A percentile compares a stretch with the other conserved stretches of the same genome.
phyloP scores from a whole-genome alignment of 2,888 invertebrate species.

The Caenorhabditis zanzibari region DNA sequence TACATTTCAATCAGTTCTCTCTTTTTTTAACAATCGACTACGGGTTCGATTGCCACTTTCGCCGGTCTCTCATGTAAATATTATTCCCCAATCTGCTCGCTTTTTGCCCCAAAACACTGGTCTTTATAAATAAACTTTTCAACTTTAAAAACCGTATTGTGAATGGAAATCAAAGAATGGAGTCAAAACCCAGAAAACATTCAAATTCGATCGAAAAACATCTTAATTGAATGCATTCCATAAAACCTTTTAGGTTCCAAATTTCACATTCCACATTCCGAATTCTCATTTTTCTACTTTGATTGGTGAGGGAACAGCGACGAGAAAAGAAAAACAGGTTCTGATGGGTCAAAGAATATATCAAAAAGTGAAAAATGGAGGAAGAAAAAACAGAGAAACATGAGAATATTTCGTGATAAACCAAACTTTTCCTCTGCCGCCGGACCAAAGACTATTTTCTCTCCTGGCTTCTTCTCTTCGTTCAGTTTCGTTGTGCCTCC shows the following conservation, averaged over 20 bases:
- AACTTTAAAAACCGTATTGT: not conserved
- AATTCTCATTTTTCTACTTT: conserved; percentile 34
- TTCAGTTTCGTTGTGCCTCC: conserved; percentile 29
- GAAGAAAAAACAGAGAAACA: conserved; percentile 1
- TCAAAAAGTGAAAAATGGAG: conserved; percentile 34
- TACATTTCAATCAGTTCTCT: conserved; percentile 2
- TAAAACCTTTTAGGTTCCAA: not conserved
- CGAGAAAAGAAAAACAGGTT: conserved; percentile 24
- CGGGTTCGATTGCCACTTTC: conserved; percentile 56
- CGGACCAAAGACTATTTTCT: conserved; percentile 35
- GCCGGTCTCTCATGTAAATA: conserved; percentile 54
- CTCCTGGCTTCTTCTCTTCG: conserved; percentile 4
- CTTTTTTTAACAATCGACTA: conserved; percentile 50
- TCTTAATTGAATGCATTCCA: conserved; percentile 2
- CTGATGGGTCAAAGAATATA: conserved; percentile 36
- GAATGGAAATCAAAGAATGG: not conserved
- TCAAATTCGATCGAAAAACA: not conserved
- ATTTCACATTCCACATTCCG: conserved; percentile 20
- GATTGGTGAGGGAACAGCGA: conserved; percentile 20
- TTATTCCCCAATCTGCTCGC: conserved; percentile 21
- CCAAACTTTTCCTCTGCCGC: conserved; percentile 15
- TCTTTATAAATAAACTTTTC: conserved; percentile 36
- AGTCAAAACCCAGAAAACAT: not conserved
- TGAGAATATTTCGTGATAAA: conserved; percentile 28
- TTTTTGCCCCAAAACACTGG: conserved; percentile 39